Base-by-base conservation (phyloP, 2,113 vertebrate genomes). In the Istiophorus platypterus region DNA sequence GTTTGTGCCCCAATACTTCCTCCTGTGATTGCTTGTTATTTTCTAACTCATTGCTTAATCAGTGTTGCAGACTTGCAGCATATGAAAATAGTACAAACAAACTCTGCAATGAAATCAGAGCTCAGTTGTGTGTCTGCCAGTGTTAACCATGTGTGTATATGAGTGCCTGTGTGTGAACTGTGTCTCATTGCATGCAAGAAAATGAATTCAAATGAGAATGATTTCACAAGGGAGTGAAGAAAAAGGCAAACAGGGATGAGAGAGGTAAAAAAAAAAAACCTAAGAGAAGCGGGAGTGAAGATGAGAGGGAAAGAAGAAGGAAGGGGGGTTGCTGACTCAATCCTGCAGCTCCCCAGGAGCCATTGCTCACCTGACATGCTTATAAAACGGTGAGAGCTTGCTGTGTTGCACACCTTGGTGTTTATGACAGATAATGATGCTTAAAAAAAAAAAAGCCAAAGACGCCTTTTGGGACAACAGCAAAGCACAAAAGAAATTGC, bases 301-400 rank as follows among this genome's bases (percentile, higher is more conserved):
- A 80, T 61, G 87, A 80, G 82, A 76, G 54, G 64, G 47, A 26
- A 72, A 85, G 26, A 26, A 52, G 63, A 64, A 26, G 71, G 72
- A 56, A 51, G 29, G 59, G 67, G 52, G 71, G 83, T 69, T 87
- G 88, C 85, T 93, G 92, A 93, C 88, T 92, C 91, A 94, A 87
- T 92, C 76, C 72, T 92, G 93, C 93, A 93, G 90, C 77, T 90
- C 84, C 67, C 49, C 78, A 87, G 79, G 64, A 85, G 79, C 73
- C 5, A 63, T 61, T 87, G 57, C 81, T 88, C 67, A 90, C 88
- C 87, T 88, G 85, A 86, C 84, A 84, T 73, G 85, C 85, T 72
- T 79, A 88, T 85, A 80, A 85, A 88, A 68, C 61, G 68, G 26
- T n/a, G 27, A 67, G 67, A 76, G 61, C 79, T 47, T 65, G 52